A percentile compares a stretch with the other conserved stretches of the same genome.
These are phyloP conservation scores for Dipodomys stephensi DNA, from an alignment of 2,113 vertebrate genomes.

Conservation along the genomic window DNA sequence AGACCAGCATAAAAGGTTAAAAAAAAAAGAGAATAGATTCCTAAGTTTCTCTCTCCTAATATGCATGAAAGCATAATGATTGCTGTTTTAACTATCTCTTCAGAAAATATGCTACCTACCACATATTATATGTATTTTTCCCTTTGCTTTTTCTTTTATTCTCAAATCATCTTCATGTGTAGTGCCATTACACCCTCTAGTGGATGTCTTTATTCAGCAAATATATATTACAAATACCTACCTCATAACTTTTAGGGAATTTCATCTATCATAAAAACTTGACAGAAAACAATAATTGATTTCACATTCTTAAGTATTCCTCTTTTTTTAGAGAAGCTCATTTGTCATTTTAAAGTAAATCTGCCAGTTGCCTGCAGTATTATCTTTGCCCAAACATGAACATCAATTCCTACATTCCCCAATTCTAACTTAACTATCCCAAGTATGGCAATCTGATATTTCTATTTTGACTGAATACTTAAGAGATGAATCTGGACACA, in stretches of 20 bases:
- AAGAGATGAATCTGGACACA: too few species aligned
- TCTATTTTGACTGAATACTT: neutral
- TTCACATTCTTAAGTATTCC: neutral
- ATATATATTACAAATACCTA: neutral
- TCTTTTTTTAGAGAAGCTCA: neutral
- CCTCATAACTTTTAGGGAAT: conserved; percentile 21
- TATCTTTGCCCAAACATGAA: neutral
- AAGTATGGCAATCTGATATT: neutral
- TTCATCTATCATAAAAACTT: neutral
- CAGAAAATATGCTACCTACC: neutral
- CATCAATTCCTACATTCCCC: neutral
- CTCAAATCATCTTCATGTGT: neutral
- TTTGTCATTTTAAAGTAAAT: neutral
- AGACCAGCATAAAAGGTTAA: too few species aligned
- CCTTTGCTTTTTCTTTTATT: neutral
- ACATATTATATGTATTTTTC: neutral
- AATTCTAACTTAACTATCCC: neutral
- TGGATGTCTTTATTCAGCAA: conserved; percentile 16
- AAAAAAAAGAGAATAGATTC: neutral
- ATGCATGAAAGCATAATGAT: neutral
- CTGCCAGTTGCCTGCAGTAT: neutral
- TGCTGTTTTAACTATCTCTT: neutral
- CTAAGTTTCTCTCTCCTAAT: neutral
- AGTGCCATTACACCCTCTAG: conserved; percentile 54
- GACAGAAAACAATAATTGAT: neutral